phyloP scores from a whole-genome alignment of 53 echinoderm and acorn worm genomes.

The Paracentrotus lividus region DNA sequence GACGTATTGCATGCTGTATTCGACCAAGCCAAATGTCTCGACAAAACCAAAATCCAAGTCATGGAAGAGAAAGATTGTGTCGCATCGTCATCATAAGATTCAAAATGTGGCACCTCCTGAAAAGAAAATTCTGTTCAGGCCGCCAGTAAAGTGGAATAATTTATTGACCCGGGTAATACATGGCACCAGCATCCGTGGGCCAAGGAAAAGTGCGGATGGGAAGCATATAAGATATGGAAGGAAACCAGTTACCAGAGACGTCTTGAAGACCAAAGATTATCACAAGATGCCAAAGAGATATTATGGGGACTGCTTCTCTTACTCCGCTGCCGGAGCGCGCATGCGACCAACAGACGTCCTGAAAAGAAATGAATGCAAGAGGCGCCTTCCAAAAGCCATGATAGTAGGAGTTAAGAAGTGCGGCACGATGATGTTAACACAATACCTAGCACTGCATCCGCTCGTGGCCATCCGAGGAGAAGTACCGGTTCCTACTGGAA shows the following conservation, averaged over 20 bases:
- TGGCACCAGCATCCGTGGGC: not conserved
- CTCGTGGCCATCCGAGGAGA: not conserved
- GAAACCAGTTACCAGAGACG: not conserved
- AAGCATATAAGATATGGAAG: no score
- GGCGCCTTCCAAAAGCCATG: conserved; percentile 22
- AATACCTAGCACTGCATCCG: not conserved
- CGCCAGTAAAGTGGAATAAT: not conserved
- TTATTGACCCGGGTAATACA: not conserved
- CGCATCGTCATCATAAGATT: not conserved
- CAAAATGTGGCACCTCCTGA: not conserved
- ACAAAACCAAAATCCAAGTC: not conserved
- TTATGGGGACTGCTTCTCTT: not conserved
- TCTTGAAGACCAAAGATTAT: not conserved
- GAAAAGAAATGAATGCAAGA: not conserved
- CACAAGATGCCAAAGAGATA: no score
- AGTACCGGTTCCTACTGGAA: not conserved
- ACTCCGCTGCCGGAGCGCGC: not conserved
- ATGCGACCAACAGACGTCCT: not conserved
- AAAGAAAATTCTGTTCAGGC: not conserved
- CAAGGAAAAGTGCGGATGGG: not conserved
- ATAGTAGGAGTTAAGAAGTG: conserved; percentile 36
- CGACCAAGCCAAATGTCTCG: not conserved
- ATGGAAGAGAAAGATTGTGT: not conserved
- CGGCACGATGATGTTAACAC: conserved; percentile 11
- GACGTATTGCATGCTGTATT: not conserved